Base-by-base conservation (phyloP, 2,113 vertebrate species). In the Sinocyclocheilus rhinocerous region DNA sequence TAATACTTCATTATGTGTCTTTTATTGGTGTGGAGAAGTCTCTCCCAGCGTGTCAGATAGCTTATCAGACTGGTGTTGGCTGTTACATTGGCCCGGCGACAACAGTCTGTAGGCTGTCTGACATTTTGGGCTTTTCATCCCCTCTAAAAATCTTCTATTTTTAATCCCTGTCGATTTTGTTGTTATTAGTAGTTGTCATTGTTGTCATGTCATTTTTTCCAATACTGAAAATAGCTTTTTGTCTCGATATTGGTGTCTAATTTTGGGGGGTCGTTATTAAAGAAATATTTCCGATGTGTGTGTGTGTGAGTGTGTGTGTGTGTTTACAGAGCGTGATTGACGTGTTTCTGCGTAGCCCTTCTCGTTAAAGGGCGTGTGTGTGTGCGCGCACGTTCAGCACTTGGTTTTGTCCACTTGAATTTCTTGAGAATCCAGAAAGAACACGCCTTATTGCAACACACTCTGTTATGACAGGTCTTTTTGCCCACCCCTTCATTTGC, bases 21-120 rank as follows among this genome's bases (percentile, higher is more conserved):
- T 63, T 70, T 79, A 83, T 29, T 36, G 73, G 45, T 81, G 55
- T 84, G 93, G 88, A 91, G 88, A 91, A 92, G 95, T 90, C 93
- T 89, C 92, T 97, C 96, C 96, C 96, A 95, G 95, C 95, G 96
- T 99, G 97, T 98, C 96, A 96, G 96, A 97, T 99, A 99, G 98
- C 98, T 99, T 99, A 99, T 99, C 97, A 99, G 98, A 99, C 97
- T 99, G 98, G 98, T 99, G 98, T 99, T 99, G 98, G 98, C 98
- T 99, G 97, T 99, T 99, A 96, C 94, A 97, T 97, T 95, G 10
- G 95, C 95, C 97, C 97, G 98, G 98, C 98, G 97, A 99, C 98
- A 99, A 98, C 98, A 99, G 98, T 99, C 97, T 98, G 98, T 99
- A 98, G 97, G 98, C 98, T 99, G 98, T 97, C 98, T 97, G 98